Conservation (phyloP, 2,888 invertebrate species). For the Drosophila setosimentum region DNA sequence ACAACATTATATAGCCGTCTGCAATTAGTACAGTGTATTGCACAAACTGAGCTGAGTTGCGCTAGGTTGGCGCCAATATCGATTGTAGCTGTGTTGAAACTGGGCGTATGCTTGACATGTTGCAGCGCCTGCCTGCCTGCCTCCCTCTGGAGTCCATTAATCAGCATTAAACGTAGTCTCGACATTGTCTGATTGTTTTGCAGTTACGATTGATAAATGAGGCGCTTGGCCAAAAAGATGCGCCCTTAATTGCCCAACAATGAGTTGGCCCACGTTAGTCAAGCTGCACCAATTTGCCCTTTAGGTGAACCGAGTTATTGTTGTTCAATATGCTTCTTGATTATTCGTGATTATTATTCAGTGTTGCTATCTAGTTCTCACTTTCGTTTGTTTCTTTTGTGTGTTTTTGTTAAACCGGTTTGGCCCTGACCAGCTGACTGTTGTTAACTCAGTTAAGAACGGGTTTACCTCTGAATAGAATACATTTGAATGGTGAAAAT, state of each 20-base stretch:
- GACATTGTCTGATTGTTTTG: conserved; percentile 50
- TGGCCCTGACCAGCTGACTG: conserved; percentile 58
- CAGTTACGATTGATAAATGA: conserved; percentile 68
- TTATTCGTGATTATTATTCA: conserved; percentile 6
- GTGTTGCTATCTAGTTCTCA: conserved; percentile 57
- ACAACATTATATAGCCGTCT: background rate
- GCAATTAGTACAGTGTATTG: background rate
- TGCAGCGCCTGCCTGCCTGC: conserved; percentile 16
- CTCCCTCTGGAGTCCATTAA: conserved; percentile 28
- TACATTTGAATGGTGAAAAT: conserved; percentile 53
- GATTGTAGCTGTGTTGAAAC: conserved; percentile 2
- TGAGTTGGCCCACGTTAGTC: conserved; percentile 15
- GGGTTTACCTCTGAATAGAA: conserved; percentile 47
- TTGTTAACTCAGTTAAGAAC: conserved; percentile 27
- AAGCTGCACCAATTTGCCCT: conserved; percentile 53
- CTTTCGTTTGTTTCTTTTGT: conserved; percentile 53
- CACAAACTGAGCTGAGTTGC: conserved; percentile 8
- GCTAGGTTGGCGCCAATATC: background rate
- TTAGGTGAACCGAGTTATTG: conserved; percentile 11
- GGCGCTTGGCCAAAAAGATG: conserved; percentile 39
- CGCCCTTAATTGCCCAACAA: conserved; percentile 50
- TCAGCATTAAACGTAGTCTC: conserved; percentile 21
- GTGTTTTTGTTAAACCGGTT: conserved; percentile 49
- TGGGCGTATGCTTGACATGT: conserved; percentile 49
- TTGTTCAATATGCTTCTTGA: background rate